A percentile compares a stretch with the other conserved stretches of the same genome.
Evolutionary conservation across 1,140 invertebrate species (phyloP).

Genomic region (Chironomus striatipennis): DNA sequence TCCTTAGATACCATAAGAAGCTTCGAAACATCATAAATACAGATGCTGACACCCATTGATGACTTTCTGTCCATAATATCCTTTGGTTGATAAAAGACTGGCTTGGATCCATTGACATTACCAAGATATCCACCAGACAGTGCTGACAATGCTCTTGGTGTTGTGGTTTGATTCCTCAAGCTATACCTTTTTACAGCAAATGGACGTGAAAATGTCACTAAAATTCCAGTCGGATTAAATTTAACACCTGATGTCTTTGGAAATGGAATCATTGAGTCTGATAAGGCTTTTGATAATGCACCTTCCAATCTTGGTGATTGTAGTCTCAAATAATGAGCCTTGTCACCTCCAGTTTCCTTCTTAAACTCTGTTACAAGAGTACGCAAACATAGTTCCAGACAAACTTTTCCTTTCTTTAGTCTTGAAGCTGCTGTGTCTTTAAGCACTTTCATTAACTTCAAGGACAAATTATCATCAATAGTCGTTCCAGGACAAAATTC

Average conservation of each 20-base stretch:
- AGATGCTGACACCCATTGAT: slow-evolving; percentile 49
- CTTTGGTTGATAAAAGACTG: slow-evolving; percentile 46
- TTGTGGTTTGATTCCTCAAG: slow-evolving; percentile 33
- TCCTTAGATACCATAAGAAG: slow-evolving; percentile 69
- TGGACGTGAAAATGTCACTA: slow-evolving; percentile 79
- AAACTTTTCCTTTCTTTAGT: slow-evolving; percentile 67
- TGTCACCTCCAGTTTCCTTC: slow-evolving; percentile 42
- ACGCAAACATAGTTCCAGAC: slow-evolving; percentile 69
- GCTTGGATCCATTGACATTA: slow-evolving; percentile 46
- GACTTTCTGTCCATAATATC: slow-evolving; percentile 39
- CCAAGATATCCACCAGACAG: slow-evolving; percentile 45
- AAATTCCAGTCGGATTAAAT: slow-evolving; percentile 77
- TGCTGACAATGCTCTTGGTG: slow-evolving; percentile 60
- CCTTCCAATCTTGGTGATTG: slow-evolving; percentile 38
- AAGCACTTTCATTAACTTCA: slow-evolving; percentile 58
- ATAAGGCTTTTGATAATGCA: slow-evolving; percentile 43
- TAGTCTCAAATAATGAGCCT: slow-evolving; percentile 35
- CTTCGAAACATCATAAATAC: slow-evolving; percentile 69
- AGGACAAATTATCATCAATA: slow-evolving; percentile 49
- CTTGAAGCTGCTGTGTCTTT: slow-evolving; percentile 63
- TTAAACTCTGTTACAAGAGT: slow-evolving; percentile 62
- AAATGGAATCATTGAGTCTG: slow-evolving; percentile 85
- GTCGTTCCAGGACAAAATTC: slow-evolving; percentile 53
- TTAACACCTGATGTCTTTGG: slow-evolving; percentile 86
- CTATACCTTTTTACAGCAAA: slow-evolving; percentile 58